Evolutionary conservation across 2,113 vertebrate species (phyloP).

Genomic region (Thryonomys swinderianus): DNA sequence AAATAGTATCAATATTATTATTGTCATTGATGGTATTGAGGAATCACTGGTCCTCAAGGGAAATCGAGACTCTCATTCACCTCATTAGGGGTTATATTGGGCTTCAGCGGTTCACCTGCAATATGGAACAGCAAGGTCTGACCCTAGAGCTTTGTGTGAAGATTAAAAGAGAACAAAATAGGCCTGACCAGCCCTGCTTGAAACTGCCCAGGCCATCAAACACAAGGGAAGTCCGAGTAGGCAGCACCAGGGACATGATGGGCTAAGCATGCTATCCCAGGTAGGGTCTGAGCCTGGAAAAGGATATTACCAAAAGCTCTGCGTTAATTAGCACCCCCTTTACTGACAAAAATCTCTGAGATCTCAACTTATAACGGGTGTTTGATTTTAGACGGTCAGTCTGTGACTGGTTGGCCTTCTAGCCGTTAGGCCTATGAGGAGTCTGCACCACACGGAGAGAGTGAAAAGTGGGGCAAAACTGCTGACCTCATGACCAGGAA

Average conservation of each 20-base stretch:
- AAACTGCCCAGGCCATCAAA: neutral
- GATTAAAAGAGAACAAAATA: neutral
- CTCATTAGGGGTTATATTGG: neutral
- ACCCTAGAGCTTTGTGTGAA: neutral
- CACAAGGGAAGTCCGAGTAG: neutral
- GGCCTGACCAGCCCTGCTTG: neutral
- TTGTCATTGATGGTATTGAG: neutral
- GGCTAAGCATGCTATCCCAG: too few relatives aligned
- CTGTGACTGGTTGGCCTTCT: neutral
- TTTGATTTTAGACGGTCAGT: neutral
- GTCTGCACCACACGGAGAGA: neutral
- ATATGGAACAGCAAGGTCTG: neutral
- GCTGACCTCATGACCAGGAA: neutral
- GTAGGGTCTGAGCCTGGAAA: neutral
- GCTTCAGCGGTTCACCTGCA: neutral
- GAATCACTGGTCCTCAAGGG: neutral
- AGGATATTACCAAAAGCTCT: neutral
- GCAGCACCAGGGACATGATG: rapidly evolving
- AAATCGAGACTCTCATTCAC: neutral
- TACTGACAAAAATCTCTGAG: neutral
- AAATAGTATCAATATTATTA: neutral
- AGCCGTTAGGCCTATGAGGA: neutral
- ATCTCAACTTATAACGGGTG: too few relatives aligned
- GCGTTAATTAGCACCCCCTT: neutral
- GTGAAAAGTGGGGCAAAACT: neutral